Evolutionary conservation across 2,888 invertebrate genomes (phyloP).

Genomic region (Dermolepida albohirtum): DNA sequence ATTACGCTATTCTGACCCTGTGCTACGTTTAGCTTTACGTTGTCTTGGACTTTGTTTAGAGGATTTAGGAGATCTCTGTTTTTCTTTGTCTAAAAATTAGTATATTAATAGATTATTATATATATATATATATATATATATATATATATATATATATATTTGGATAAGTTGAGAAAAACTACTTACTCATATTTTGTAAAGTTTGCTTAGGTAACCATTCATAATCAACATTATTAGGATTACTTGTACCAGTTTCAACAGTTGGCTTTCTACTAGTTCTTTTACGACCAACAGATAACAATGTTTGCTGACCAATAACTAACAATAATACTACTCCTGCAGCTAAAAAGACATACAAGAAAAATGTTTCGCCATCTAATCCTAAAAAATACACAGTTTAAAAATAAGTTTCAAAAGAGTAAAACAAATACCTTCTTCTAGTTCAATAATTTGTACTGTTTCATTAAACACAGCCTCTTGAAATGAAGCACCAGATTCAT

Average conservation of each 20-base stretch:
- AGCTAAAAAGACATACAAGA: conserved; percentile 94
- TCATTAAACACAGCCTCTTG: conserved; percentile 97
- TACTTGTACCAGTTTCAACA: conserved; percentile 92
- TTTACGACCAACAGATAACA: conserved; percentile 86
- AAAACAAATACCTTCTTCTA: conserved; percentile 79
- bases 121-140: too few relatives aligned
- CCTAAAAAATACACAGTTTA: conserved; percentile 62
- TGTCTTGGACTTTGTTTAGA: conserved; percentile 77
- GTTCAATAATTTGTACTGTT: conserved; percentile 94
- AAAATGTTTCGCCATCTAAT: conserved; percentile 98
- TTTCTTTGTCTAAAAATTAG: conserved; percentile 45
- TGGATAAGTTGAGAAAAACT: conserved; percentile 3
- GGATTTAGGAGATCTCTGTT: conserved; percentile 78
- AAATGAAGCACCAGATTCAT: conserved; percentile 75
- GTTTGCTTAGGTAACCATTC: conserved; percentile 98
- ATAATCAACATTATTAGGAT: conserved; percentile 93
- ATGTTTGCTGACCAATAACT: conserved; percentile 89
- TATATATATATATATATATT: conserved; percentile 53
- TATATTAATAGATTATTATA: too few relatives aligned
- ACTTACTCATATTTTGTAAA: conserved; percentile 85
- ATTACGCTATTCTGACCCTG: conserved; percentile 68
- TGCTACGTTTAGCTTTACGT: conserved; percentile 81
- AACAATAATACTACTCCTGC: conserved; percentile 89
- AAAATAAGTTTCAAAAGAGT: not conserved
- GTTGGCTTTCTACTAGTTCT: conserved; percentile 69